These are phyloP conservation scores for Hozukius guyotensis DNA, from an alignment of 2,797 vertebrate genomes.

Conservation along the genomic window DNA sequence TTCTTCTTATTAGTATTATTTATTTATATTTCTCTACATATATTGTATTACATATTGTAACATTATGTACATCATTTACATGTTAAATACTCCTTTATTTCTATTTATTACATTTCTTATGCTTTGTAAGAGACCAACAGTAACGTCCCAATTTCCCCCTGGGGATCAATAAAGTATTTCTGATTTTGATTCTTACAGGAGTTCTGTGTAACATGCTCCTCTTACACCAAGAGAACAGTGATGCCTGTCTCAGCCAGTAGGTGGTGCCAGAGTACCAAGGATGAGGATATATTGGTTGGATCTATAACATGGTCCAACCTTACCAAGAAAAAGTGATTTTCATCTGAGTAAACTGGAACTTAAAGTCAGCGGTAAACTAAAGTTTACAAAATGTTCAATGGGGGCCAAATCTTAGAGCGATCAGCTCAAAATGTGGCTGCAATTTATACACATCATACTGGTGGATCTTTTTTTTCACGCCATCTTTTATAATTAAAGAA, in stretches of 20 bases:
- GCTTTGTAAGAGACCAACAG: no score
- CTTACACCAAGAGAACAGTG: neutral
- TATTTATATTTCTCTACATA: no score
- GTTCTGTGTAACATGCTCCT: neutral
- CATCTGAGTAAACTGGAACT: neutral
- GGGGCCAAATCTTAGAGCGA: neutral
- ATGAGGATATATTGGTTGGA: neutral
- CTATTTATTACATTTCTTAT: no score
- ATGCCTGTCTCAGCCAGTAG: conserved; percentile 53
- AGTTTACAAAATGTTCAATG: neutral
- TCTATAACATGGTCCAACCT: neutral
- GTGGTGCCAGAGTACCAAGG: conserved; percentile 57
- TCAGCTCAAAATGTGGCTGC: neutral
- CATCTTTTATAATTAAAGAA: neutral
- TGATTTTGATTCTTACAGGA: neutral
- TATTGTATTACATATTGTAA: no score
- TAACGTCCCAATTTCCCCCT: no score
- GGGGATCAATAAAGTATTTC: no score
- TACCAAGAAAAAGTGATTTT: neutral
- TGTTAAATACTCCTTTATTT: no score
- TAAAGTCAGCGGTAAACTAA: neutral
- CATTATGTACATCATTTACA: fast-evolving
- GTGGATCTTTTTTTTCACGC: neutral
- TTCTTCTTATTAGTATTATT: no score
- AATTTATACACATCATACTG: neutral